phyloP scores from a whole-genome alignment of 2,797 vertebrate genomes.

The Sphenopsis melanotis region DNA sequence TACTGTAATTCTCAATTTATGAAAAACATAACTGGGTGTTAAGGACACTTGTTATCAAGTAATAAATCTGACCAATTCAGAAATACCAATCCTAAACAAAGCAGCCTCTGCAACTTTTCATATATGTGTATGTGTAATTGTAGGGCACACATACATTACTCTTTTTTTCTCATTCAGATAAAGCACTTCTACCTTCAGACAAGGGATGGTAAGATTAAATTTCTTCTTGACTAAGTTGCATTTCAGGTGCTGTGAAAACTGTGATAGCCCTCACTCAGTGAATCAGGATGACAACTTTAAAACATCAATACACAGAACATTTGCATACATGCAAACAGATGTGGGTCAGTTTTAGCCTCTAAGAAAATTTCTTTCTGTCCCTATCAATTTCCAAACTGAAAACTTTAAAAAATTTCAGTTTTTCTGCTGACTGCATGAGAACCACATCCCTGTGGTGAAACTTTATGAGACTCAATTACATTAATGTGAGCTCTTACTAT shows the following conservation, averaged over 20 bases:
- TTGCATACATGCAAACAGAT: background rate
- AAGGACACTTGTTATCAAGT: background rate
- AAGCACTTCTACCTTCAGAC: background rate
- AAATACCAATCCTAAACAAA: background rate
- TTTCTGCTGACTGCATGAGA: background rate
- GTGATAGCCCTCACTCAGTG: background rate
- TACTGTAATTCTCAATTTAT: background rate
- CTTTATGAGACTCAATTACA: background rate
- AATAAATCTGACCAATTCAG: background rate
- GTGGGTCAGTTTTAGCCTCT: background rate
- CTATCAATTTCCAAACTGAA: background rate
- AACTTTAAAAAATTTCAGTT: background rate
- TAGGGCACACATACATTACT: accelerated
- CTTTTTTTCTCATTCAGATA: background rate
- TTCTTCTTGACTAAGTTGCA: background rate
- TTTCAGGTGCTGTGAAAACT: background rate
- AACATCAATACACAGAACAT: background rate
- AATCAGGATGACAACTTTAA: background rate
- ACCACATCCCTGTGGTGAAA: background rate
- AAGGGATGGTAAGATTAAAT: background rate
- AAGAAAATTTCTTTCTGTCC: background rate
- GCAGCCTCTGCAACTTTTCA: background rate
- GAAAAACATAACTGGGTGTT: background rate
- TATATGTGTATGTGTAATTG: accelerated
- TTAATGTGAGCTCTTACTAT: background rate